phyloP scores from a whole-genome alignment of 2,888 invertebrate genomes.

The Microplitis manilae region DNA sequence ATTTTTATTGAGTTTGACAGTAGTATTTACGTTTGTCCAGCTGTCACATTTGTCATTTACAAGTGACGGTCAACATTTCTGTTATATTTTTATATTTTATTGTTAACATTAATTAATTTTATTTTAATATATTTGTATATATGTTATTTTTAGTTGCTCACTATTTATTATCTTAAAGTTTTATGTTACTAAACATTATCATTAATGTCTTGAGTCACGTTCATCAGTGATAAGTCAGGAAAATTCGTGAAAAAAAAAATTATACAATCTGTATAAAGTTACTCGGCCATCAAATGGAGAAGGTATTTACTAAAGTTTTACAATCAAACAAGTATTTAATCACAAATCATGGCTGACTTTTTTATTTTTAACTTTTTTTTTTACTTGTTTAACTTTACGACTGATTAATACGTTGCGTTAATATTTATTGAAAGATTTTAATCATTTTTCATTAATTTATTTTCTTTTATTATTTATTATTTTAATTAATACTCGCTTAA shows the following conservation, averaged over 20 bases:
- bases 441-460: background rate
- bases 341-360: slow-evolving; percentile 7
- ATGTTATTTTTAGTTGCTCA: background rate
- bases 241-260: slow-evolving; percentile 31
- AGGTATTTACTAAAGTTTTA: slow-evolving; percentile 30
- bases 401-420: background rate
- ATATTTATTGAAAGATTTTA: background rate
- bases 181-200: background rate
- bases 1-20: slow-evolving; percentile 23
- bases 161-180: background rate
- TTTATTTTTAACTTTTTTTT: slow-evolving; percentile 1
- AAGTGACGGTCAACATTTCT: slow-evolving; percentile 16
- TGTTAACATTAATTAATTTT: slow-evolving; percentile 1
- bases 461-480: background rate
- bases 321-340: slow-evolving; percentile 19
- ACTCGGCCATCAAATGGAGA: slow-evolving; percentile 31
- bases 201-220: slow-evolving; percentile 26
- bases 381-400: background rate
- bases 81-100: slow-evolving; percentile 11
- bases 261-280: slow-evolving; percentile 36
- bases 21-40: slow-evolving; percentile 43
- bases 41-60: slow-evolving; percentile 44
- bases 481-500: background rate
- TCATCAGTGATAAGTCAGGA: slow-evolving; percentile 27
- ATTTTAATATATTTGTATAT: background rate